phyloP scores from a whole-genome alignment of 2,113 vertebrate genomes.

The Barnardius zonarius region DNA sequence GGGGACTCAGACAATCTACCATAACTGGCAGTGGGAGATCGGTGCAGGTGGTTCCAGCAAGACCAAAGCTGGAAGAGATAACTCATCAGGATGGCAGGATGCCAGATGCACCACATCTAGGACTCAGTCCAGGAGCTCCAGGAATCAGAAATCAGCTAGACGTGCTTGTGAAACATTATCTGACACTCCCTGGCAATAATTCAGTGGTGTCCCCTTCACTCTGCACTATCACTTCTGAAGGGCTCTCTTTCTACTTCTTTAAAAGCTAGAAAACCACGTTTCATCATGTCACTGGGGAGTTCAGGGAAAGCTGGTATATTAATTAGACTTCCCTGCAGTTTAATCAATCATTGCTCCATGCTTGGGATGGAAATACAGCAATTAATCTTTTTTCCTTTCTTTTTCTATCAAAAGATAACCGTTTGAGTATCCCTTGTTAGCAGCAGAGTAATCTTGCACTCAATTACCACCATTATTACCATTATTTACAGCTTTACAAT shows the following conservation, averaged over 20 bases:
- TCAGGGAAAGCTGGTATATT: conserved; percentile 36
- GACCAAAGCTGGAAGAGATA: not conserved
- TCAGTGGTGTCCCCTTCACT: not conserved
- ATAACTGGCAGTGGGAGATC: not conserved
- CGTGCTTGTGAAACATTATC: not conserved
- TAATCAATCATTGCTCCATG: conserved; percentile 35
- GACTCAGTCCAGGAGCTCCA: conserved; percentile 7
- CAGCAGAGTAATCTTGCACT: not conserved
- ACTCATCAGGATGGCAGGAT: not conserved
- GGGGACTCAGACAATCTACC: not conserved
- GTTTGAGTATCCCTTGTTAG: not conserved
- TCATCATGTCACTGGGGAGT: not conserved
- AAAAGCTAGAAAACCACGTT: not conserved
- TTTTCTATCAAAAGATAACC: not conserved
- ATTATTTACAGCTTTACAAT: not conserved
- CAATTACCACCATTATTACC: not conserved
- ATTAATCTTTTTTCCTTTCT: conserved; percentile 16
- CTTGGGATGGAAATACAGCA: conserved; percentile 3
- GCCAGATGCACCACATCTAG: not conserved
- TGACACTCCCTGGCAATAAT: not conserved
- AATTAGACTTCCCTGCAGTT: conserved; percentile 58
- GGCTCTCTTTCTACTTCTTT: not conserved
- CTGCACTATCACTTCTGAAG: not conserved
- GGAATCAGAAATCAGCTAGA: conserved; percentile 17
- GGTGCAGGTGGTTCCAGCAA: not conserved